Base-by-base conservation (phyloP, 1,140 invertebrate genomes). In the Bombus waltoni region DNA sequence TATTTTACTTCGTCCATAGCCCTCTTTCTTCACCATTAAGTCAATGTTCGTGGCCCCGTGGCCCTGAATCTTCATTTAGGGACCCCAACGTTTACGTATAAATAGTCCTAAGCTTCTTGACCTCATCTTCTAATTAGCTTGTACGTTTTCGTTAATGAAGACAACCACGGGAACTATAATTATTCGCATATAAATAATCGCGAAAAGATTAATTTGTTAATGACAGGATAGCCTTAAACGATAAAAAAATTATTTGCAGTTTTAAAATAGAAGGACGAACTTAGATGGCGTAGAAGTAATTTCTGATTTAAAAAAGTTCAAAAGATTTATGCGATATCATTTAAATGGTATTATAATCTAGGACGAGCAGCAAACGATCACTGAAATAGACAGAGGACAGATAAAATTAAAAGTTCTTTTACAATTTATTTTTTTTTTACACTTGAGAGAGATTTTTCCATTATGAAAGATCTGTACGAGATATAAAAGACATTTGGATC, bases 361-460 rank as follows among this genome's bases (percentile, higher is more conserved):
- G 15, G 0, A 47, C 4, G 13, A 47, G 13, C 44, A 47, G 13
- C 13, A 47, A 47, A 18, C 1, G 44, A 47, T 47, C 0, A 5
- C 4, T 5, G 15, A 18, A 47, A 47, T 47, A 1, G 47, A 18
- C 5, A 47, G 5, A 6, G 6, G 1, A 22, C 1, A 6, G 11
- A 32, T 15, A 18, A 32, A 65, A 65, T 8, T 32, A 13, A 18
- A 65, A 2, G 6, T 32, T 35, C 9, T 0, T 22, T 35, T 22
- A 53, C 0, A 10, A 22, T 22, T 1, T 28, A 62, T 62, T 35
- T 10, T 11, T 3, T 3, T 22, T 35, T 35, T 18, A 18, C 15
- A 0, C 6, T 53, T 6, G 5, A 53, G 15, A 18, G 15, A 2
- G 0, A 0, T 18, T 22, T 22, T 22, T 35, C 9, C 3, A 22